These are phyloP conservation scores for Habroteleia sp. DNA, from an alignment of 2,888 invertebrate genomes.

Conservation along the genomic window DNA sequence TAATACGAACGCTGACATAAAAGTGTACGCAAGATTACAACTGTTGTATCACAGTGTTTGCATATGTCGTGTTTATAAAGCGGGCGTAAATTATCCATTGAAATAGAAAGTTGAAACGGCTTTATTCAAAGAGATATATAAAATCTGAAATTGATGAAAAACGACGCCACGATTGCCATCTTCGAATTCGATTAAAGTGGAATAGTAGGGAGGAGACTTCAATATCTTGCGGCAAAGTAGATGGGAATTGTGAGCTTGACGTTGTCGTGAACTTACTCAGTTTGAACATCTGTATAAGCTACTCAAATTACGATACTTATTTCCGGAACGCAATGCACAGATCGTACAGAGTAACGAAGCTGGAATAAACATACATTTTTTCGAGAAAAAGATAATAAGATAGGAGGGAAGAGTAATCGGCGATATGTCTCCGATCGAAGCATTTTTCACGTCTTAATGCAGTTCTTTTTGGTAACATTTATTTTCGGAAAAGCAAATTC, in stretches of 20 bases:
- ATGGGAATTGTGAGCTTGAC: slow-evolving; percentile 29
- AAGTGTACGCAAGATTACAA: too few relatives aligned
- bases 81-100: too few relatives aligned
- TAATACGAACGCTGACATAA: too few relatives aligned
- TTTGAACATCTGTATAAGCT: slow-evolving; percentile 66
- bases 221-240: slow-evolving; percentile 4
- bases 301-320: slow-evolving; percentile 65
- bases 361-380: slow-evolving; percentile 44
- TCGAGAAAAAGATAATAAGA: slow-evolving; percentile 27
- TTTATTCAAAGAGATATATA: too few relatives aligned
- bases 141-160: background rate
- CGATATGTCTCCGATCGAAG: too few relatives aligned
- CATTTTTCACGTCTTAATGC: too few relatives aligned
- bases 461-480: too few relatives aligned
- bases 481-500: too few relatives aligned
- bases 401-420: background rate
- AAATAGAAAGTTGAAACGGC: too few relatives aligned
- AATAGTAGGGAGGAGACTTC: background rate
- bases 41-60: too few relatives aligned
- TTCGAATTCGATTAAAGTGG: background rate
- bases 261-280: slow-evolving; percentile 51
- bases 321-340: slow-evolving; percentile 61
- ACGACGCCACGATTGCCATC: background rate
- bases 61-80: too few relatives aligned
- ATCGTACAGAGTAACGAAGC: slow-evolving; percentile 58